Conservation (phyloP, 2,888 invertebrate genomes). For the Habroteleia sp. region DNA sequence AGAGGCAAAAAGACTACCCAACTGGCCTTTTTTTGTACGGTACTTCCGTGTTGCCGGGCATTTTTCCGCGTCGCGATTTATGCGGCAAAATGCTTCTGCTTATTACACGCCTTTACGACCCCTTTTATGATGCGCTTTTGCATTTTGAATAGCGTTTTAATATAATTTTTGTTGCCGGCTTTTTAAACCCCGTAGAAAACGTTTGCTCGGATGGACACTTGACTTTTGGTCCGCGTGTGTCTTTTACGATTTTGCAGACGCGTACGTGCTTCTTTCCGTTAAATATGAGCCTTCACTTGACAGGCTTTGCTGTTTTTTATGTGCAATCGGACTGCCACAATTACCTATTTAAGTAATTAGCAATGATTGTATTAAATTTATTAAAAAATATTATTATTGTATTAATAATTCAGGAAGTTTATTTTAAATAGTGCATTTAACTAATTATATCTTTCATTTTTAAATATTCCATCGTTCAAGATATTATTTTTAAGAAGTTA, state of each 20-base stretch:
- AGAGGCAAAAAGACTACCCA: conserved; percentile 55
- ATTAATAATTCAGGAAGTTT: too few relatives aligned
- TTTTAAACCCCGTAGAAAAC: conserved; percentile 10
- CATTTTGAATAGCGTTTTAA: conserved; percentile 57
- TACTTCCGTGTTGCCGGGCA: conserved; percentile 52
- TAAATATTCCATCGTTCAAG: too few relatives aligned
- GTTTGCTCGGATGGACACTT: conserved; percentile 8
- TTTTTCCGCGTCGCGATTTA: conserved; percentile 54
- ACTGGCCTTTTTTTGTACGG: conserved; percentile 40
- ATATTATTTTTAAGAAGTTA: too few relatives aligned
- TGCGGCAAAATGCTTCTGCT: conserved; percentile 53
- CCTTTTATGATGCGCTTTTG: conserved; percentile 55
- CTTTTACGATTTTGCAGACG: conserved; percentile 37
- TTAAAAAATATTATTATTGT: too few relatives aligned
- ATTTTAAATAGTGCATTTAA: too few relatives aligned
- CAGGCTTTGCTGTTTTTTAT: conserved; percentile 7
- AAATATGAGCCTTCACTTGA: background rate
- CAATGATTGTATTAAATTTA: too few relatives aligned
- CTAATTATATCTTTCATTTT: too few relatives aligned
- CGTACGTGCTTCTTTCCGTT: conserved; percentile 5
- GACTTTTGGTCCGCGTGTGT: conserved; percentile 24
- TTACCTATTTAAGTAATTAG: too few relatives aligned
- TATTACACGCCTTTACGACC: conserved; percentile 57
- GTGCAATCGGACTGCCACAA: background rate
- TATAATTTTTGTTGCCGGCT: conserved; percentile 51